Conservation (phyloP, 2,113 vertebrate species). For the Oncorhynchus nerka region DNA sequence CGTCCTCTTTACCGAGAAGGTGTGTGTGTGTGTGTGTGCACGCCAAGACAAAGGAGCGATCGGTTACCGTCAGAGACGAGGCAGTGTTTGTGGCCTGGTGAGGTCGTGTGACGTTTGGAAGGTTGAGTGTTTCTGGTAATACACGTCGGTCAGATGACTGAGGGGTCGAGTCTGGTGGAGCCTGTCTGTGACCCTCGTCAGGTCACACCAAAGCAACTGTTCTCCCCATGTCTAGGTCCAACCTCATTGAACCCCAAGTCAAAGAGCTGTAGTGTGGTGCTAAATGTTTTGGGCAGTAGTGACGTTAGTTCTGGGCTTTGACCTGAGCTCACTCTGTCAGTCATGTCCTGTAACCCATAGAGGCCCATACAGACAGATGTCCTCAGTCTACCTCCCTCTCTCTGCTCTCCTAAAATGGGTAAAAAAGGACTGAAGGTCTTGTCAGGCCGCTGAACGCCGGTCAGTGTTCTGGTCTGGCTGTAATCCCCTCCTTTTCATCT, state of each 20-base stretch:
- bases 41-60: slow-evolving; percentile 32
- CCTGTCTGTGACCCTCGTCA: no score
- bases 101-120: slow-evolving; percentile 13
- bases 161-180: neutral
- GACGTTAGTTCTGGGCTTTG: no score
- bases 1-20: slow-evolving; percentile 9
- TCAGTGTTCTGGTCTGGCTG: neutral
- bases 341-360: neutral
- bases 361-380: neutral
- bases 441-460: no score
- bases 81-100: slow-evolving; percentile 25
- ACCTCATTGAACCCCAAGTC: neutral
- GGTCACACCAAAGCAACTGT: neutral
- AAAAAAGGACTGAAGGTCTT: neutral
- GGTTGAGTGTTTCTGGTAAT: no score
- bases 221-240: neutral
- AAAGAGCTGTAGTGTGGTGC: neutral
- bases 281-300: no score
- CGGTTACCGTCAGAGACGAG: slow-evolving; percentile 38
- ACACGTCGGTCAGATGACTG: neutral
- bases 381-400: neutral
- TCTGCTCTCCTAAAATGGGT: slow-evolving; percentile 13
- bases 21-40: slow-evolving; percentile 42
- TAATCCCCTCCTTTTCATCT: neutral
- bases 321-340: neutral